These are phyloP conservation scores for Ceratitis capitata DNA, from an alignment of 1,140 invertebrate species.

Conservation along the genomic window DNA sequence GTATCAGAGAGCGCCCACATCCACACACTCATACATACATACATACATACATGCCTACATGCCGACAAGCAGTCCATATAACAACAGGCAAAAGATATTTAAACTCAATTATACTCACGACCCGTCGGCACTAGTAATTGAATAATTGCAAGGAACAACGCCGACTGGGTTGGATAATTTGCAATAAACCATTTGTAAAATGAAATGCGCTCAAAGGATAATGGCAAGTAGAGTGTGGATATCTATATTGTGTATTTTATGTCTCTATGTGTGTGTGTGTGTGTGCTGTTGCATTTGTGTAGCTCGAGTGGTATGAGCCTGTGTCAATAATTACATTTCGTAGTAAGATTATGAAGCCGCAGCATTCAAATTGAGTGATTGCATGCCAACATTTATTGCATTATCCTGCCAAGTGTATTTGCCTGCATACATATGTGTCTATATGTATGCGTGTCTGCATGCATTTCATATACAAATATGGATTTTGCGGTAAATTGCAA, in stretches of 20 bases:
- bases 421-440: not conserved
- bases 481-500: not conserved
- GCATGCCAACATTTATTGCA: slow-evolving; percentile 18
- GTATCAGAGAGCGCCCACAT: not conserved
- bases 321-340: slow-evolving; percentile 23
- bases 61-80: not conserved
- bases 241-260: too few species aligned
- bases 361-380: slow-evolving; percentile 34
- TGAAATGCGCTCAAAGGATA: slow-evolving; percentile 1
- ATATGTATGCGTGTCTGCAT: not conserved
- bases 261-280: not conserved
- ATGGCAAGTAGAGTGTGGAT: not conserved
- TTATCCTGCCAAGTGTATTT: not conserved
- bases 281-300: not conserved
- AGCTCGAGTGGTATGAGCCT: not conserved
- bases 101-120: slow-evolving; percentile 20
- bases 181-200: not conserved
- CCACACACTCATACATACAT: not conserved
- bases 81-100: slow-evolving; percentile 15
- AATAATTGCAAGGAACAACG: slow-evolving; percentile 34
- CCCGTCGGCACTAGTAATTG: not conserved
- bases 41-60: not conserved
- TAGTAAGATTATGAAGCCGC: slow-evolving; percentile 23
- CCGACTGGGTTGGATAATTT: not conserved
- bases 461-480: not conserved